Percentiles rank a stretch among this genome's conserved stretches.
Evolutionary conservation across 2,113 vertebrate species (phyloP).

Genomic region (Clarias batrachus): DNA sequence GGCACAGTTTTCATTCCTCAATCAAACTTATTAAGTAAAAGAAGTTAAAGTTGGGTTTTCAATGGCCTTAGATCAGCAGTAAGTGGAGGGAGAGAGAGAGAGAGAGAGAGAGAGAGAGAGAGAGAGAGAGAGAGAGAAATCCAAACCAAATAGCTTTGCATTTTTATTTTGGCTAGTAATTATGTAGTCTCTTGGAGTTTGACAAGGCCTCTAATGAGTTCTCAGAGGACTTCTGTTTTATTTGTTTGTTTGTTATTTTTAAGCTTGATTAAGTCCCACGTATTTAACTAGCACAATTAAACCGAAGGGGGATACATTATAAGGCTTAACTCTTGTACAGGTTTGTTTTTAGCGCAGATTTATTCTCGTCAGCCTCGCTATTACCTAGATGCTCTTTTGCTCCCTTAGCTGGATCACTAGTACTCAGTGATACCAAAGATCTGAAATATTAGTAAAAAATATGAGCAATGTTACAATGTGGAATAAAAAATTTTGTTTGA

Average conservation of each 20-base stretch:
- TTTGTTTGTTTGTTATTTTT: slow-evolving; percentile 81
- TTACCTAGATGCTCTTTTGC: slow-evolving; percentile 27
- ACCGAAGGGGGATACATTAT: slow-evolving; percentile 67
- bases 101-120: slow-evolving; percentile 55
- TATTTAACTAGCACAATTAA: slow-evolving; percentile 78
- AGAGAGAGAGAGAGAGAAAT: slow-evolving; percentile 65
- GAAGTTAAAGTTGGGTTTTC: slow-evolving; percentile 71
- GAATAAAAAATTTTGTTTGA: not conserved
- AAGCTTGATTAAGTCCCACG: slow-evolving; percentile 81
- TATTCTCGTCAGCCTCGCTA: slow-evolving; percentile 39
- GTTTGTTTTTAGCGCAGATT: slow-evolving; percentile 55
- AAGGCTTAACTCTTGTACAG: slow-evolving; percentile 69
- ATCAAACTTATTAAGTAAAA: slow-evolving; percentile 76
- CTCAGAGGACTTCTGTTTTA: slow-evolving; percentile 77
- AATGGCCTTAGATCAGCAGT: slow-evolving; percentile 83
- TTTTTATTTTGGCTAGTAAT: slow-evolving; percentile 81
- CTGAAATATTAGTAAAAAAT: not conserved
- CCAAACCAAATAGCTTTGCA: slow-evolving; percentile 76
- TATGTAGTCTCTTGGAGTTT: slow-evolving; percentile 81
- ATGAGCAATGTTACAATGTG: not conserved
- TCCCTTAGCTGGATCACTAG: not conserved
- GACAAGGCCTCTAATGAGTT: slow-evolving; percentile 81
- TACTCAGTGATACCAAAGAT: not conserved
- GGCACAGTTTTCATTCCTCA: slow-evolving; percentile 61
- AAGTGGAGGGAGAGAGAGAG: slow-evolving; percentile 62